Evolutionary conservation across 2,113 vertebrate genomes (phyloP).

Genomic region (Erpornis zantholeuca): DNA sequence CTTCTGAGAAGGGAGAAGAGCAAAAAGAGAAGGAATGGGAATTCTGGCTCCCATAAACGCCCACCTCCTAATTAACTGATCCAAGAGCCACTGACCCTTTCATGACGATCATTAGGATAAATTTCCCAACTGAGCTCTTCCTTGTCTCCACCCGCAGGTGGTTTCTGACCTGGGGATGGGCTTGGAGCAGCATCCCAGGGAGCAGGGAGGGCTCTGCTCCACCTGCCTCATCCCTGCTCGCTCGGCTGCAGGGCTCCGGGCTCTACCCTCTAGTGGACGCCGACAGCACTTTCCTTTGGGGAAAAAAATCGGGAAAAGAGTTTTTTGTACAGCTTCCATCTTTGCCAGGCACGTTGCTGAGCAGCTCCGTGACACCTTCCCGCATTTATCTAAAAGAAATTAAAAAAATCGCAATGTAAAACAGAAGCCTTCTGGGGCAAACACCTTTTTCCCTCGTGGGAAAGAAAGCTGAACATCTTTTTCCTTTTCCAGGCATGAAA

Average conservation of each 20-base stretch:
- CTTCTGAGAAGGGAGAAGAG: background rate
- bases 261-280: conserved; percentile 45
- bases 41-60: accelerated
- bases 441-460: background rate
- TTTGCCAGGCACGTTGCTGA: accelerated
- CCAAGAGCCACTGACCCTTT: background rate
- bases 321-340: background rate
- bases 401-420: background rate
- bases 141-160: background rate
- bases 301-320: background rate
- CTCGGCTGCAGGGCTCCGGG: background rate
- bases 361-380: accelerated
- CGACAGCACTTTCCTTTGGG: background rate
- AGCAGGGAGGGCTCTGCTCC: background rate
- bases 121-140: accelerated
- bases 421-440: background rate
- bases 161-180: background rate
- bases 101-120: accelerated
- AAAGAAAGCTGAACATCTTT: background rate
- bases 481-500: background rate
- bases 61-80: background rate
- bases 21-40: background rate
- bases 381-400: background rate
- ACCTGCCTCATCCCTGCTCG: background rate
- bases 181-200: background rate